phyloP scores from a whole-genome alignment of 2,113 vertebrate species.

The Oreochromis niloticus region DNA sequence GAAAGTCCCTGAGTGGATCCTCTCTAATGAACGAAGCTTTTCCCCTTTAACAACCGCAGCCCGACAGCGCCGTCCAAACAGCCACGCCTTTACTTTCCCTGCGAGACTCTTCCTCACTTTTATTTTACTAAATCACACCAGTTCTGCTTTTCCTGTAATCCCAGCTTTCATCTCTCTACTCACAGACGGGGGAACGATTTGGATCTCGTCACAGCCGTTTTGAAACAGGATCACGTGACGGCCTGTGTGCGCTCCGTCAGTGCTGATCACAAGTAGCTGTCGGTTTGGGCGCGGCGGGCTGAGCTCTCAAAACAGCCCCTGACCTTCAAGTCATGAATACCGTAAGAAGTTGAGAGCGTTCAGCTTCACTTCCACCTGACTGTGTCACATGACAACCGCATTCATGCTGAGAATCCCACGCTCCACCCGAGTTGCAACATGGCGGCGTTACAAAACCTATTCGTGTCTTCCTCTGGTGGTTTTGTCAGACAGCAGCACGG shows the following conservation, averaged over 20 bases:
- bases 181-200: background rate
- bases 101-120: background rate
- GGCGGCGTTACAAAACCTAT: background rate
- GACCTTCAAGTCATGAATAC: background rate
- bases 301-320: background rate
- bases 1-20: constrained; percentile 10
- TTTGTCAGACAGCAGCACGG: background rate
- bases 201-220: background rate
- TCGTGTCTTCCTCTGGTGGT: accelerated
- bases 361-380: background rate
- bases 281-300: background rate
- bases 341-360: background rate
- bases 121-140: background rate
- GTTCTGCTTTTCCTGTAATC: background rate
- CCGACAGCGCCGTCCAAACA: background rate
- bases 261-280: background rate
- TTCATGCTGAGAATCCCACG: background rate
- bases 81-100: background rate
- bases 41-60: constrained; percentile 1
- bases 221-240: constrained; percentile 2
- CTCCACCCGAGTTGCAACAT: background rate
- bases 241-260: background rate
- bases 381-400: accelerated
- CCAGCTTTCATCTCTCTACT: background rate
- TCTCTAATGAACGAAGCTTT: background rate